Conservation (phyloP, 2,888 invertebrate genomes). For the Ischnura elegans region DNA sequence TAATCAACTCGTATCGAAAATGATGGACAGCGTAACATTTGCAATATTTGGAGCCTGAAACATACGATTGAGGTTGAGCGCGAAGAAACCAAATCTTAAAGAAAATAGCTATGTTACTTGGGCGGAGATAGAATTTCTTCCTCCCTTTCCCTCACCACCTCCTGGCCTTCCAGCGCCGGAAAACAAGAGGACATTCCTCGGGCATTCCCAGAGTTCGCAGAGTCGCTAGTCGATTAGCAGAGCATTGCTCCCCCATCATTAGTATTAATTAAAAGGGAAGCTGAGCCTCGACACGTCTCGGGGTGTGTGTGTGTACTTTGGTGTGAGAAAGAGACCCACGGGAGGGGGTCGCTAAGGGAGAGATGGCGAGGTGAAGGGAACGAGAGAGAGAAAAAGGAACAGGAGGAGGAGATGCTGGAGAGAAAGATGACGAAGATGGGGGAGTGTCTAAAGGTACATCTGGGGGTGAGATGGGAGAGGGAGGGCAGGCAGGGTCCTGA, state of each 20-base stretch:
- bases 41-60: too few species aligned
- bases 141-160: background rate
- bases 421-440: background rate
- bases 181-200: slow-evolving; percentile 20
- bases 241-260: slow-evolving; percentile 20
- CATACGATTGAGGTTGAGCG: too few species aligned
- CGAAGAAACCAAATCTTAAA: background rate
- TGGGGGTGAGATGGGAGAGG: background rate
- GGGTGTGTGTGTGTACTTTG: slow-evolving; percentile 17
- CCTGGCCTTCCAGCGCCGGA: too few species aligned
- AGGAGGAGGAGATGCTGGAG: background rate
- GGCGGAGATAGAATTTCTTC: background rate
- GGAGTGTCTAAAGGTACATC: too few species aligned
- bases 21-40: too few species aligned
- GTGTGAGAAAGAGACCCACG: background rate
- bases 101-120: background rate
- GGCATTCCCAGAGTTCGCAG: slow-evolving; percentile 27
- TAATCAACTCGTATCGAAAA: background rate
- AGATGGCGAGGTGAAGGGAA: background rate
- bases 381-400: background rate
- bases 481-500: background rate
- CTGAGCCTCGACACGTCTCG: background rate
- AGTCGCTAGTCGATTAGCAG: slow-evolving; percentile 34
- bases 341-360: background rate
- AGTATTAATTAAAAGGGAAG: slow-evolving; percentile 32